Evolutionary conservation across 2,888 invertebrate species (phyloP).

Genomic region (Bursaphelenchus okinawaensis): DNA sequence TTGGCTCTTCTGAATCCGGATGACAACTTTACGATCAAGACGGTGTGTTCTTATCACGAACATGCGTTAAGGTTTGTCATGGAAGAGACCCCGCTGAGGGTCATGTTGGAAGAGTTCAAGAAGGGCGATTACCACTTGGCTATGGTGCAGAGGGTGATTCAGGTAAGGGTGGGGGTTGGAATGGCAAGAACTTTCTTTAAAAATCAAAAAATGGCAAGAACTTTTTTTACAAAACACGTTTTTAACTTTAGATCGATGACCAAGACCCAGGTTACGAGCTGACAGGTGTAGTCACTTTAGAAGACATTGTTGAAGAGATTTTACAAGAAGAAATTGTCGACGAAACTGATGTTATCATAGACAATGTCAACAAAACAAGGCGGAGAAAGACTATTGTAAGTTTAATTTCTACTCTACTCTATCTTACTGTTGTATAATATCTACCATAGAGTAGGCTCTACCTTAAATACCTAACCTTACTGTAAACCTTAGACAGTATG

Average conservation of each 20-base stretch:
- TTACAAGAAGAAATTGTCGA: conserved; percentile 80
- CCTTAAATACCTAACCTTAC: too few species aligned
- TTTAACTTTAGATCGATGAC: conserved; percentile 70
- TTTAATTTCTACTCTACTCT: background rate
- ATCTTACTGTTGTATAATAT: background rate
- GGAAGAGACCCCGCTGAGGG: conserved; percentile 85
- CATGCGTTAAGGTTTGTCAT: conserved; percentile 92
- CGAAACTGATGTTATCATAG: conserved; percentile 76
- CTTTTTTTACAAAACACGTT: too few species aligned
- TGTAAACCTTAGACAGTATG: too few species aligned
- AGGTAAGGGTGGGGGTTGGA: conserved; percentile 62
- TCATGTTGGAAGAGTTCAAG: conserved; percentile 93
- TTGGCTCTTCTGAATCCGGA: conserved; percentile 95
- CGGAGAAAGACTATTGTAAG: conserved; percentile 26
- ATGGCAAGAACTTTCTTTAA: background rate
- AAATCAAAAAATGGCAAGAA: too few species aligned
- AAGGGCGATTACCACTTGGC: conserved; percentile 68
- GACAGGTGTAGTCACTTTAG: conserved; percentile 80
- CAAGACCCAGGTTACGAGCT: conserved; percentile 85
- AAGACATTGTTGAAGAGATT: conserved; percentile 41
- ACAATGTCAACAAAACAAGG: conserved; percentile 41
- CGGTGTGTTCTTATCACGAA: conserved; percentile 66
- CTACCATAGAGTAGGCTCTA: too few species aligned
- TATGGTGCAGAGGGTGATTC: conserved; percentile 77
- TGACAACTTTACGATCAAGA: conserved; percentile 70